These are phyloP conservation scores for Synodontis membranacea DNA, from an alignment of 2,113 vertebrate species.

Conservation along the genomic window DNA sequence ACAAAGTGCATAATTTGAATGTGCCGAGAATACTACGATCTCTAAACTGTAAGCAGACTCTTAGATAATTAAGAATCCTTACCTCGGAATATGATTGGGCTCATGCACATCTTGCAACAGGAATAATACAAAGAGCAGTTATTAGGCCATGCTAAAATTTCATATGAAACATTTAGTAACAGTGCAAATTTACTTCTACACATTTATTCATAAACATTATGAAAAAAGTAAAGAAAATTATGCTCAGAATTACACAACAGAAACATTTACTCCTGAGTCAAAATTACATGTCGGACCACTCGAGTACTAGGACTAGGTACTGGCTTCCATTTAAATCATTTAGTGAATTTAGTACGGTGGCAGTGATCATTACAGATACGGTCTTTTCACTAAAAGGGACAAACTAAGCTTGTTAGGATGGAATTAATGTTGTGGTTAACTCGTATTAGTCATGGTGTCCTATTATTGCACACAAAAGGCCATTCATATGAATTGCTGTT, in stretches of 20 bases:
- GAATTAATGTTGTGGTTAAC: background rate
- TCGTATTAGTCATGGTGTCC: background rate
- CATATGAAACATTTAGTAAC: constrained; percentile 27
- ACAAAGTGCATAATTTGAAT: constrained; percentile 33
- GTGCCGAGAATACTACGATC: background rate
- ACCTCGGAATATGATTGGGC: background rate
- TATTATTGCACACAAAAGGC: background rate
- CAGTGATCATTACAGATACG: background rate
- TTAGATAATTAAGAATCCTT: constrained; percentile 44
- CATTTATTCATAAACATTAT: constrained; percentile 38
- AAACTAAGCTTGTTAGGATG: background rate
- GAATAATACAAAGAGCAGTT: constrained; percentile 1
- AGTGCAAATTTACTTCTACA: constrained; percentile 43
- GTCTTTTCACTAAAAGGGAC: background rate
- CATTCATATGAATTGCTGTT: background rate
- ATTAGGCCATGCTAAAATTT: constrained; percentile 21
- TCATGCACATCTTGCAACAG: constrained; percentile 28
- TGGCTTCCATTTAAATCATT: background rate
- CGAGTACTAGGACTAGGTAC: background rate
- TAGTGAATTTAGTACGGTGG: background rate
- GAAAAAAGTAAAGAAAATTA: constrained; percentile 31
- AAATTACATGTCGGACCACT: background rate
- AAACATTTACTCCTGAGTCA: constrained; percentile 37
- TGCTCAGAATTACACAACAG: constrained; percentile 30
- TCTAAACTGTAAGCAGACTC: constrained; percentile 16